Evolutionary conservation across 2,888 invertebrate genomes (phyloP), one percentile per base, ranked within the genome.

Genomic region (Chydorus sphaericus): DNA sequence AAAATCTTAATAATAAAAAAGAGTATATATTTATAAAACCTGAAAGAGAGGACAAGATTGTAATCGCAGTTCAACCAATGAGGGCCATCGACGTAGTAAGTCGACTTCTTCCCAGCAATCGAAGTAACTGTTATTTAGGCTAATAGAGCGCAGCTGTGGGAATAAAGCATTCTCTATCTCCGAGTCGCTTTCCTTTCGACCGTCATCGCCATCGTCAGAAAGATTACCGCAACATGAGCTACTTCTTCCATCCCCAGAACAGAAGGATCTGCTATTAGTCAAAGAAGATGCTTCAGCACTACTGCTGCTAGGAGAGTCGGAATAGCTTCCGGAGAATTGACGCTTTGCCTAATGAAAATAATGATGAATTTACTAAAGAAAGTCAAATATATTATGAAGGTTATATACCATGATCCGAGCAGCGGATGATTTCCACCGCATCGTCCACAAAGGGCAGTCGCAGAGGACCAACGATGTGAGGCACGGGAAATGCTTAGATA

Each of bases 91-190:
- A 55, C 85, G 80, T 61, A 94, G 75, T 63, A 83, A 78, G 66
- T 93, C 92, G 58, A 94, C 82, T 66, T 92, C 90, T 63, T 86
- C 82, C 91, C 93, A 92, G 36, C 85, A 82, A 50, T 81, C 77
- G 50, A 94, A 71, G 52, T 82, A 78, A 20, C 89, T 87, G 62
- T 85, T 83, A 69, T 89, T 91, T 60, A 93, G 75, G 70, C 90
- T 91, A 57, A 89, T 75, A 66, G 87, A 82, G 65, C 81, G 79
- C 54, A 90, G 76, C 66, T 77, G 77, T 56, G 80, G 77, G 70
- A 75, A 81, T 63, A 71, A 64, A 63, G 78, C 76, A 65, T 82
- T 80, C 31, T 59, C 58, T 7, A 37, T 36, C 5, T 52, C 52
- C 3, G 1, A 14, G 8, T 14, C 14, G 7, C 3, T 10, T 23